These are phyloP conservation scores for Iphiclides podalirius DNA, from an alignment of 2,888 invertebrate species.

Conservation along the genomic window DNA sequence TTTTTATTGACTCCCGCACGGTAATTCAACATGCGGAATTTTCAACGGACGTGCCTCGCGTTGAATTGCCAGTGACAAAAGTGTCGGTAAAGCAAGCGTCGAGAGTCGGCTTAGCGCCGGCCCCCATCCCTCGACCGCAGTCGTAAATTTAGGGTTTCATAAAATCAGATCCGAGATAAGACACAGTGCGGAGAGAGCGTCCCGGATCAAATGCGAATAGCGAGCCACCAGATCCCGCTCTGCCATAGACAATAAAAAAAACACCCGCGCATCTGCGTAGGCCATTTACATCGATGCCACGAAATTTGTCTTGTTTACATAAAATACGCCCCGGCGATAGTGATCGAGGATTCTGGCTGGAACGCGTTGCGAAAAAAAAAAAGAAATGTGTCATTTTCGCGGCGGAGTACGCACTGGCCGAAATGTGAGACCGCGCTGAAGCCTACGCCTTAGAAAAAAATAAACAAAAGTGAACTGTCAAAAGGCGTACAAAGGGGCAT, in stretches of 20 bases:
- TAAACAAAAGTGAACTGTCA: slow-evolving; percentile 65
- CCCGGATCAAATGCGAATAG: slow-evolving; percentile 75
- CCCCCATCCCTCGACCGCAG: slow-evolving; percentile 74
- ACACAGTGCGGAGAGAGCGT: slow-evolving; percentile 68
- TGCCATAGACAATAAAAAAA: slow-evolving; percentile 73
- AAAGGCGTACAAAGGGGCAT: slow-evolving; percentile 70
- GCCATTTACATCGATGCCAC: slow-evolving; percentile 57
- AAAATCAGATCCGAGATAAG: slow-evolving; percentile 80
- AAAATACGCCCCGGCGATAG: slow-evolving; percentile 70
- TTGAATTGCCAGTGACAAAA: slow-evolving; percentile 76
- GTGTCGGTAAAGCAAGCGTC: slow-evolving; percentile 68
- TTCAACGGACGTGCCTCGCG: slow-evolving; percentile 71
- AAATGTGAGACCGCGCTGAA: slow-evolving; percentile 56
- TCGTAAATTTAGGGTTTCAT: slow-evolving; percentile 81
- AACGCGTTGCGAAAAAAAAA: slow-evolving; percentile 48
- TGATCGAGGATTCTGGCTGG: slow-evolving; percentile 64
- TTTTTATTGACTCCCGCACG: slow-evolving; percentile 44
- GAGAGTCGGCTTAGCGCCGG: slow-evolving; percentile 71
- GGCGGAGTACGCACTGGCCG: slow-evolving; percentile 42
- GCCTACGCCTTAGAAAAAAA: slow-evolving; percentile 40
- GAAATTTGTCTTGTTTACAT: slow-evolving; percentile 78
- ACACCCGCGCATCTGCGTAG: slow-evolving; percentile 75
- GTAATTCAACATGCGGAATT: slow-evolving; percentile 73
- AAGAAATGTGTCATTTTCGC: slow-evolving; percentile 60
- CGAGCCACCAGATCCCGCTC: slow-evolving; percentile 50